Evolutionary conservation across 2,888 invertebrate genomes (phyloP).

Genomic region (Hemaris fuciformis): DNA sequence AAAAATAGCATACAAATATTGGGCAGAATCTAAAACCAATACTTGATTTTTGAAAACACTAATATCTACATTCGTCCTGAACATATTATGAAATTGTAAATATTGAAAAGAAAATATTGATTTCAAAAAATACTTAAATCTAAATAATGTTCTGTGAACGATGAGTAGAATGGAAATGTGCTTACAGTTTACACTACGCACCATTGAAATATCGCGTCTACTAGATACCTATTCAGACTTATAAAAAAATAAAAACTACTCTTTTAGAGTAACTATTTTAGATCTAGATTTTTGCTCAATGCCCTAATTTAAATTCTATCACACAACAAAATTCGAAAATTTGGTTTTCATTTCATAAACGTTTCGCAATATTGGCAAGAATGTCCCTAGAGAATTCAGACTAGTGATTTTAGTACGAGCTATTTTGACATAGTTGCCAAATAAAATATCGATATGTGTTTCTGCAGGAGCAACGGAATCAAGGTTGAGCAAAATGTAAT

Average conservation of each 20-base stretch:
- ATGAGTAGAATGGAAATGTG: not conserved
- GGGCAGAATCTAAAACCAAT: too few relatives aligned
- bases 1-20: too few relatives aligned
- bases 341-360: conserved; percentile 23
- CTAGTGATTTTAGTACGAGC: not conserved
- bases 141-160: not conserved
- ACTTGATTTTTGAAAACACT: too few relatives aligned
- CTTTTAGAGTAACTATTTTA: conserved; percentile 38
- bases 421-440: not conserved
- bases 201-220: conserved; percentile 14
- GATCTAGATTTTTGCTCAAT: conserved; percentile 25
- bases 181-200: not conserved
- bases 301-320: conserved; percentile 28
- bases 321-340: conserved; percentile 28
- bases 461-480: too few relatives aligned
- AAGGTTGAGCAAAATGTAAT: too few relatives aligned
- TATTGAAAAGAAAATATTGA: not conserved
- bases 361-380: not conserved
- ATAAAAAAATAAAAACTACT: conserved; percentile 34
- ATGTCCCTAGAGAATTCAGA: not conserved
- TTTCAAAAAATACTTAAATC: not conserved
- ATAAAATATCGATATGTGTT: too few relatives aligned
- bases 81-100: too few relatives aligned
- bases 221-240: conserved; percentile 38
- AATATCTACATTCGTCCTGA: too few relatives aligned